Evolutionary conservation across 2,113 vertebrate genomes (phyloP).

Genomic region (Tetrao urogallus): DNA sequence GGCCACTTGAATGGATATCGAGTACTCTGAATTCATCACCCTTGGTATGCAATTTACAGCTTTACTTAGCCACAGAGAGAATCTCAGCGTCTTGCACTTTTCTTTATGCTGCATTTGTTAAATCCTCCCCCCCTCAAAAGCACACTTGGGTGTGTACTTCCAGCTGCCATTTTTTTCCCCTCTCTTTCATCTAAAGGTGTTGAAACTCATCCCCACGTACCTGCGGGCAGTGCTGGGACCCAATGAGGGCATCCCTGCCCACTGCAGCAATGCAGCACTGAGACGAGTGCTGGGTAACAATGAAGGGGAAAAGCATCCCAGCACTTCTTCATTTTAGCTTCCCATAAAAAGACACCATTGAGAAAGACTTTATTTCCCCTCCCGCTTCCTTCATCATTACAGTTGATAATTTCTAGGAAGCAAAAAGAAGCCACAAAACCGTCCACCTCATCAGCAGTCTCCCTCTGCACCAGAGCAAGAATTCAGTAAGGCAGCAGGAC

Average conservation of each 20-base stretch:
- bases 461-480: not conserved
- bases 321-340: not conserved
- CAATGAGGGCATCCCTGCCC: not conserved
- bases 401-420: not conserved
- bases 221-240: not conserved
- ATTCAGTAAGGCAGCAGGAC: not conserved
- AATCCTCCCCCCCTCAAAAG: not conserved
- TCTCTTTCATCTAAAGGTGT: not conserved
- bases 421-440: not conserved
- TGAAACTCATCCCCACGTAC: not conserved
- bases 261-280: rapidly evolving
- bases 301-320: not conserved
- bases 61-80: not conserved
- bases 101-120: not conserved
- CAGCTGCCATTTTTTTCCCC: not conserved
- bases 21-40: not conserved
- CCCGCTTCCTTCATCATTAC: not conserved
- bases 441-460: not conserved
- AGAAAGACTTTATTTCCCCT: not conserved
- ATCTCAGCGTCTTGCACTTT: not conserved
- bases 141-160: not conserved
- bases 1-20: not conserved
- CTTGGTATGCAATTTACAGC: not conserved
- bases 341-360: not conserved
- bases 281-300: not conserved